A percentile compares a stretch with the other conserved stretches of the same genome.
These are phyloP conservation scores for Cepaea hortensis DNA, from an alignment of 2,888 invertebrate species.

Conservation along the genomic window DNA sequence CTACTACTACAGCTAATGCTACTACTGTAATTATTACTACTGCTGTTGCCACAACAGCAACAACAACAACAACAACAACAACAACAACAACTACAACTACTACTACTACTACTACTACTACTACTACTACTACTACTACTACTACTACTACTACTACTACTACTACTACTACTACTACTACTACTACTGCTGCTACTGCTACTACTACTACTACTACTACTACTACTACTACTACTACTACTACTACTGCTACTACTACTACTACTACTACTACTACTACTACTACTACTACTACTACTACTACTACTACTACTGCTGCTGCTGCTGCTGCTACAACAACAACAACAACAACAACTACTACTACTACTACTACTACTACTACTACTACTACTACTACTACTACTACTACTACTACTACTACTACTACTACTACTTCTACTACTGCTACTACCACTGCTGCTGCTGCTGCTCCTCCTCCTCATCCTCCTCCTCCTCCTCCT, in stretches of 20 bases:
- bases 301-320: not conserved
- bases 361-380: not conserved
- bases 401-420: constrained; percentile 7
- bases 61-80: too few species aligned
- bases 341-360: not conserved
- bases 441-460: too few species aligned
- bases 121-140: not conserved
- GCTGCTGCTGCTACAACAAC: not conserved
- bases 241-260: constrained; percentile 11
- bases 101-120: not conserved
- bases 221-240: too few species aligned
- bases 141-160: constrained; percentile 17
- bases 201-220: not conserved
- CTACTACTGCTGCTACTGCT: not conserved
- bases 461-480: too few species aligned
- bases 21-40: constrained; percentile 7
- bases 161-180: constrained; percentile 8
- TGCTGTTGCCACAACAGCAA: not conserved
- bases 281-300: constrained; percentile 4
- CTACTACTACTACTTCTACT: not conserved
- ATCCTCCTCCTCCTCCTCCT: too few species aligned
- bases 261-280: constrained; percentile 23
- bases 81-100: constrained; percentile 22
- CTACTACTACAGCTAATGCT: too few species aligned
- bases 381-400: not conserved